A percentile compares a stretch with the other conserved stretches of the same genome.
phyloP scores from a whole-genome alignment of 1,140 invertebrate species.

The Ceratosolen solmsi region DNA sequence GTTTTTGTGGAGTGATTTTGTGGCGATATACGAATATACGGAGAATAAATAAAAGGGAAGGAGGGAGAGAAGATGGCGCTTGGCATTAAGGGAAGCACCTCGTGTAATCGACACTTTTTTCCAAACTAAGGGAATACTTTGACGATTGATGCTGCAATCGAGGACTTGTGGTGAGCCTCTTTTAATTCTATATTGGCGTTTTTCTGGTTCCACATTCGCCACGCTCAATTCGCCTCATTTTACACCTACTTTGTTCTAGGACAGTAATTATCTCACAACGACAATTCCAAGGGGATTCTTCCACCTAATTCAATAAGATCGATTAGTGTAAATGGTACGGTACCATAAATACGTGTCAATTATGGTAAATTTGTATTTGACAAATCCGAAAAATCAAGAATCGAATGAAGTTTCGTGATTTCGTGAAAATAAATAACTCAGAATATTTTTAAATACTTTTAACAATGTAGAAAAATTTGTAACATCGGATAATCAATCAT shows the following conservation, averaged over 20 bases:
- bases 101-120: slow-evolving; percentile 30
- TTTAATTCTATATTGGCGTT: slow-evolving; percentile 24
- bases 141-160: slow-evolving; percentile 21
- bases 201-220: neutral
- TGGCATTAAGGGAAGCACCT: neutral
- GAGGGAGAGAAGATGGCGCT: neutral
- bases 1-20: neutral
- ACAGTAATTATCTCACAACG: neutral
- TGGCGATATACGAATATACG: neutral
- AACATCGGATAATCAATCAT: no score
- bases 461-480: no score
- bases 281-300: no score
- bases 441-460: no score
- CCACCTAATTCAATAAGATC: no score
- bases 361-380: no score
- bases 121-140: neutral
- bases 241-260: neutral
- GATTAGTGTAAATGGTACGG: no score
- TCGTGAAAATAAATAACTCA: no score
- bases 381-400: no score
- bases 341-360: no score
- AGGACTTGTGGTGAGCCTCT: neutral
- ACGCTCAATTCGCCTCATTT: neutral
- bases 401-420: no score
- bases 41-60: neutral